phyloP scores from a whole-genome alignment of 2,113 vertebrate species.

The Neomonachus schauinslandi region DNA sequence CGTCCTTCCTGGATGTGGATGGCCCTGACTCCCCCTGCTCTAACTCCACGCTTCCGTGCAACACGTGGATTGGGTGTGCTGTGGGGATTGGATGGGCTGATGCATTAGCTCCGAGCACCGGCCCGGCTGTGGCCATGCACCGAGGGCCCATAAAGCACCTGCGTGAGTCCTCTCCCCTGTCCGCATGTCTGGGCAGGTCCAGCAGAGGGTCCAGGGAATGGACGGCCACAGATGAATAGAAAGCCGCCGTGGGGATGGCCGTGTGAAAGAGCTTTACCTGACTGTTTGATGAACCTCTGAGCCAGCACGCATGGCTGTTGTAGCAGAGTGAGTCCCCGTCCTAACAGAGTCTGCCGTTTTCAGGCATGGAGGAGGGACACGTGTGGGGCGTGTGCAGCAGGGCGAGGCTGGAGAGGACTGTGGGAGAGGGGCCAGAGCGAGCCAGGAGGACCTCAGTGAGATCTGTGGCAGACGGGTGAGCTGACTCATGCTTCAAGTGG shows the following conservation, averaged over 20 bases:
- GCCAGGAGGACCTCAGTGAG: background rate
- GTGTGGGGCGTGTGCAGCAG: rapidly evolving
- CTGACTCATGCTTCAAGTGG: rapidly evolving
- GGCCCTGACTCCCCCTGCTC: background rate
- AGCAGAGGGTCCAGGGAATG: rapidly evolving
- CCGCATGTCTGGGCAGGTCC: background rate
- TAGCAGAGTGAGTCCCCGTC: rapidly evolving
- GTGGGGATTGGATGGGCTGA: rapidly evolving
- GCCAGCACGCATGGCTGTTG: rapidly evolving
- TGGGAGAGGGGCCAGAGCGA: background rate
- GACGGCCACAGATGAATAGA: rapidly evolving
- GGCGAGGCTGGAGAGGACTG: too few relatives aligned
- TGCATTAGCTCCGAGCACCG: background rate
- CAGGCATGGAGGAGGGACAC: background rate
- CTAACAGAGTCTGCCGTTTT: background rate
- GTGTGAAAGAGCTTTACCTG: background rate
- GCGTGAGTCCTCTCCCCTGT: too few relatives aligned
- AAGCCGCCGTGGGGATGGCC: background rate
- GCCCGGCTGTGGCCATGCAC: rapidly evolving
- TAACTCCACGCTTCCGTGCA: rapidly evolving
- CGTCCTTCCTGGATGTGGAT: background rate
- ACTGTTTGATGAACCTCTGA: rapidly evolving
- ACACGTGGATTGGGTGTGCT: rapidly evolving
- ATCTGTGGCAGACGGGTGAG: rapidly evolving
- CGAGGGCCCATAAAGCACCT: too few relatives aligned